Percentiles rank a stretch among this genome's conserved stretches.
Evolutionary conservation across 2,113 vertebrate species (phyloP).

Genomic region (Takifugu flavidus): DNA sequence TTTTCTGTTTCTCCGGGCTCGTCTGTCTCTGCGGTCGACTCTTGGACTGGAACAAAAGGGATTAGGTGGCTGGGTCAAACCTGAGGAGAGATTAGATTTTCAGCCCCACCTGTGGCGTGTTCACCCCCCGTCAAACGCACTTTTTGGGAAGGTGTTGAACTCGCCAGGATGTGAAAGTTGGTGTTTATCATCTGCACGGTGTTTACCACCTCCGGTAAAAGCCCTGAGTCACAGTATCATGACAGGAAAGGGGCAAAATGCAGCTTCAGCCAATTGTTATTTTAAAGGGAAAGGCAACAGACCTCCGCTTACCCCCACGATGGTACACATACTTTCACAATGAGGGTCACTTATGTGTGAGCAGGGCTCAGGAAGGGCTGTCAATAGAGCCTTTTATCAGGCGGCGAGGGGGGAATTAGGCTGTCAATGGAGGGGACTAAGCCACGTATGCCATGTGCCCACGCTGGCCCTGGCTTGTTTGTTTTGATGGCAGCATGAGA

Average conservation of each 20-base stretch:
- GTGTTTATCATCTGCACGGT: slow-evolving; percentile 22
- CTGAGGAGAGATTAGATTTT: slow-evolving; percentile 56
- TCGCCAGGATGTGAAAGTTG: not conserved
- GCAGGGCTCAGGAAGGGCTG: slow-evolving; percentile 61
- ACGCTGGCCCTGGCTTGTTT: slow-evolving; percentile 55
- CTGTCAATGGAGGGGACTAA: slow-evolving; percentile 69
- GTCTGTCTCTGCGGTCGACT: slow-evolving; percentile 56
- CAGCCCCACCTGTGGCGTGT: slow-evolving; percentile 43
- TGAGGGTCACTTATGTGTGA: slow-evolving; percentile 65
- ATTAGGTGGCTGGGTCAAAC: slow-evolving; percentile 59
- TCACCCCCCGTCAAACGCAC: slow-evolving; percentile 12
- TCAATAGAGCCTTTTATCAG: slow-evolving; percentile 74
- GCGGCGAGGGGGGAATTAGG: slow-evolving; percentile 67
- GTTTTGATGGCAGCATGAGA: slow-evolving; percentile 70
- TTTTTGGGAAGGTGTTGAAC: not conserved
- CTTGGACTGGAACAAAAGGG: slow-evolving; percentile 56
- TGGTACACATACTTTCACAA: slow-evolving; percentile 68
- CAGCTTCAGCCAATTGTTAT: slow-evolving; percentile 68
- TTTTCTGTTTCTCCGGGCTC: slow-evolving; percentile 55
- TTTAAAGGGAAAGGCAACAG: slow-evolving; percentile 56
- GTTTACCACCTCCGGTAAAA: slow-evolving; percentile 66
- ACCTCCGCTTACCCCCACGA: slow-evolving; percentile 37
- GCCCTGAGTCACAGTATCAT: slow-evolving; percentile 62
- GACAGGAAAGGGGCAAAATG: slow-evolving; percentile 60
- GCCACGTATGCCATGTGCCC: slow-evolving; percentile 56